These are phyloP conservation scores for Heliconius charithonia DNA, from an alignment of 2,888 invertebrate genomes.

Conservation along the genomic window DNA sequence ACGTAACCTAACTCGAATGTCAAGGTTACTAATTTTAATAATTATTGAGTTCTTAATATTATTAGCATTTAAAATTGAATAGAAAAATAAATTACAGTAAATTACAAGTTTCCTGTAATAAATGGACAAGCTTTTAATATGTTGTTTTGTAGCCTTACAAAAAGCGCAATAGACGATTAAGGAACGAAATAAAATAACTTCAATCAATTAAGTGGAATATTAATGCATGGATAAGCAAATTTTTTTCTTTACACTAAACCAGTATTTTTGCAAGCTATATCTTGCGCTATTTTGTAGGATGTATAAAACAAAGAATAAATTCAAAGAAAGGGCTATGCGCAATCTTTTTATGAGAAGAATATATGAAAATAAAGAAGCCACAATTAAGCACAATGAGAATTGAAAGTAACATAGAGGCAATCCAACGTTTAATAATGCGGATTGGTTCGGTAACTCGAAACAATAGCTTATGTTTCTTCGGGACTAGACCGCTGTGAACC, in stretches of 20 bases:
- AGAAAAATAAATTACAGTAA: not conserved
- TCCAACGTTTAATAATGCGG: slow-evolving; percentile 69
- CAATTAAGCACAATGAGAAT: slow-evolving; percentile 41
- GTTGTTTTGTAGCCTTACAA: not conserved
- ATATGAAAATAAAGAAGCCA: slow-evolving; percentile 25
- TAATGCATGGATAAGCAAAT: not conserved
- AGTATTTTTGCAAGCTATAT: not conserved
- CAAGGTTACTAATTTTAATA: slow-evolving; percentile 7
- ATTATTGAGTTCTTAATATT: not conserved
- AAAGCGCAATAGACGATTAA: slow-evolving; percentile 13
- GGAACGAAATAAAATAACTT: not conserved
- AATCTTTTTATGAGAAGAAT: slow-evolving; percentile 8
- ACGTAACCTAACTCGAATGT: slow-evolving; percentile 7
- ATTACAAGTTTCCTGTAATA: slow-evolving; percentile 12
- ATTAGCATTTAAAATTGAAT: slow-evolving; percentile 12
- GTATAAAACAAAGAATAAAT: slow-evolving; percentile 6
- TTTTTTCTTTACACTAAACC: not conserved
- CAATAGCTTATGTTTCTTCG: slow-evolving; percentile 66
- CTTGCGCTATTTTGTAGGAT: slow-evolving; percentile 2
- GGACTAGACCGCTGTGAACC: slow-evolving; percentile 59
- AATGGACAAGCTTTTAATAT: slow-evolving; percentile 18
- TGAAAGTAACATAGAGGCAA: slow-evolving; percentile 54
- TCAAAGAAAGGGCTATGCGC: slow-evolving; percentile 6
- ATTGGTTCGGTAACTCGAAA: slow-evolving; percentile 63
- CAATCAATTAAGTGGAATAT: not conserved